Evolutionary conservation across 2,113 vertebrate species (phyloP).

Genomic region (Actinemys pallida): DNA sequence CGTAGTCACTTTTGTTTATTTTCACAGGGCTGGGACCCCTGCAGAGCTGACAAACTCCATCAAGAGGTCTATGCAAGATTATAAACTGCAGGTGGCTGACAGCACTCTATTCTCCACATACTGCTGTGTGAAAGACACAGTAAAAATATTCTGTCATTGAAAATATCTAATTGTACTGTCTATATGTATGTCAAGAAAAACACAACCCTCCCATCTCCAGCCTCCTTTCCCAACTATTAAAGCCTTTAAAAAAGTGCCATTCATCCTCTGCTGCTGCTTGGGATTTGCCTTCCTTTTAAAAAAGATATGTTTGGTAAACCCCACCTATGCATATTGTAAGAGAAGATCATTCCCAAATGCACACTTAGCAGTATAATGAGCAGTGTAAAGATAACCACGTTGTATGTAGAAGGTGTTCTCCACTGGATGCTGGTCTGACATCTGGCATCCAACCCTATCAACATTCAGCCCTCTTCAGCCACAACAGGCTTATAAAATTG

Average conservation of each 20-base stretch:
- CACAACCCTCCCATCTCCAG: not conserved
- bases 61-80: not conserved
- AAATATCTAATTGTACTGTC: not conserved
- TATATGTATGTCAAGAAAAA: not conserved
- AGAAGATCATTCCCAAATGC: not conserved
- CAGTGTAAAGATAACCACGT: not conserved
- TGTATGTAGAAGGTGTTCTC: not conserved
- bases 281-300: not conserved
- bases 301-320: not conserved
- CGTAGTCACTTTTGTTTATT: not conserved
- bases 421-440: not conserved
- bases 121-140: not conserved
- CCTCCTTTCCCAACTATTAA: not conserved
- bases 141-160: not conserved
- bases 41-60: not conserved
- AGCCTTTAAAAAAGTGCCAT: not conserved
- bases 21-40: rapidly evolving
- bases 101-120: rapidly evolving
- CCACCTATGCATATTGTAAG: not conserved
- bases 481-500: not conserved
- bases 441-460: constrained; percentile 18
- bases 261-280: not conserved
- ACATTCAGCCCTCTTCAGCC: not conserved
- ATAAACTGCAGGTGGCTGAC: not conserved
- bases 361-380: not conserved